Evolutionary conservation across 2,797 vertebrate genomes (phyloP).

Genomic region (Sphaeramia orbicularis): DNA sequence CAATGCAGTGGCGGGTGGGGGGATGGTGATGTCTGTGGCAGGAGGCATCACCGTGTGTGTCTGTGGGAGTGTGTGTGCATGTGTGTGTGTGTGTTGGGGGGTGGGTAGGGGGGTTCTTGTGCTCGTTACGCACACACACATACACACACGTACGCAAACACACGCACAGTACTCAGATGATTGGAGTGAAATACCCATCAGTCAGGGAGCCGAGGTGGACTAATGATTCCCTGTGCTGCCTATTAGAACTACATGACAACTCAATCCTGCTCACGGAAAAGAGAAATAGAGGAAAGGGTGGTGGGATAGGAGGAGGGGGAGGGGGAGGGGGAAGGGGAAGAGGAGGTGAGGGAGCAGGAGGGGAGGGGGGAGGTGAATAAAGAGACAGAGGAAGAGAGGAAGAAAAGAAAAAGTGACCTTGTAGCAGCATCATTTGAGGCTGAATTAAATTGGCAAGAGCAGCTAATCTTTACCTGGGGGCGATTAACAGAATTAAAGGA

Average conservation of each 20-base stretch:
- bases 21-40: conserved; percentile 20
- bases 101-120: conserved; percentile 20
- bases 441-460: conserved; percentile 98
- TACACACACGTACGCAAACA: conserved; percentile 58
- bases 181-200: conserved; percentile 99
- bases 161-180: conserved; percentile 89
- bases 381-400: conserved; percentile 59
- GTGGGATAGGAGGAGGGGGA: conserved; percentile 30
- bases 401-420: conserved; percentile 90
- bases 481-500: conserved; percentile 96
- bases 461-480: conserved; percentile 98
- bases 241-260: conserved; percentile 99
- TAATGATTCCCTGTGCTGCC: conserved; percentile 99
- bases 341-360: too few species aligned
- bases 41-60: neutral
- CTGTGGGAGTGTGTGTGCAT: conserved; percentile 1
- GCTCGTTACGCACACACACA: conserved; percentile 36
- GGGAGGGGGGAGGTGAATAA: conserved; percentile 35
- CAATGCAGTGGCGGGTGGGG: conserved; percentile 73
- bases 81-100: conserved; percentile 10
- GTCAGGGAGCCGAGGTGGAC: conserved; percentile 96
- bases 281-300: conserved; percentile 67
- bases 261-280: conserved; percentile 92
- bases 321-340: conserved; percentile 1
- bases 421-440: conserved; percentile 94